Conservation (phyloP, 2,113 vertebrate genomes). For the Lichenostomus cassidix region DNA sequence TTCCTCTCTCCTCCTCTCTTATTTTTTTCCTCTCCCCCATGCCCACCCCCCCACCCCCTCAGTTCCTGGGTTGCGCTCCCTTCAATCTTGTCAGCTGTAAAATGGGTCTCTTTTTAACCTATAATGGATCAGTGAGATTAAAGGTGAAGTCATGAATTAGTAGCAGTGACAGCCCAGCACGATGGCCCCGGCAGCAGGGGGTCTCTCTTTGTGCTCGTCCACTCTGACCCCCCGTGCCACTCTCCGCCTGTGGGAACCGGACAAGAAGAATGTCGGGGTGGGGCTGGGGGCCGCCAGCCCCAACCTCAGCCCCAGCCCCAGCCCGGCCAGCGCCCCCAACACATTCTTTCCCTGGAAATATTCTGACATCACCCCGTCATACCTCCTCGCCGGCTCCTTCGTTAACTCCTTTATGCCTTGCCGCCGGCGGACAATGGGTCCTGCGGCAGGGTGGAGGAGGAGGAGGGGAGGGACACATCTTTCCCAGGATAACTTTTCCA, state of each 20-base stretch:
- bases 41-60: background rate
- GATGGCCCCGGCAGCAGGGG: slow-evolving; percentile 71
- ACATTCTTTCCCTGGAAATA: slow-evolving; percentile 72
- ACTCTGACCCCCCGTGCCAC: slow-evolving; percentile 78
- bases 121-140: slow-evolving; percentile 77
- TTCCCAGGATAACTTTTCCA: slow-evolving; percentile 45
- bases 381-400: slow-evolving; percentile 53
- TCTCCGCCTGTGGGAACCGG: slow-evolving; percentile 77
- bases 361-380: slow-evolving; percentile 74
- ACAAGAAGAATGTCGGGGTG: slow-evolving; percentile 75
- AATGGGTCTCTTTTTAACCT: slow-evolving; percentile 80
- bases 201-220: slow-evolving; percentile 75
- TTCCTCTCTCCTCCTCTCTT: background rate
- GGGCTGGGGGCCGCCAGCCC: slow-evolving; percentile 63
- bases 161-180: slow-evolving; percentile 76
- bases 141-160: slow-evolving; percentile 80
- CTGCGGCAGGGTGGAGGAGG: background rate
- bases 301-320: background rate
- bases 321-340: slow-evolving; percentile 48
- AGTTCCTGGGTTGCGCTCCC: slow-evolving; percentile 51
- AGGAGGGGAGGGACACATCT: background rate
- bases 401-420: slow-evolving; percentile 56
- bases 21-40: background rate
- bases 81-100: slow-evolving; percentile 81
- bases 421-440: slow-evolving; percentile 41